Evolutionary conservation across 2,888 invertebrate species (phyloP).

Genomic region (Euclidia mi): DNA sequence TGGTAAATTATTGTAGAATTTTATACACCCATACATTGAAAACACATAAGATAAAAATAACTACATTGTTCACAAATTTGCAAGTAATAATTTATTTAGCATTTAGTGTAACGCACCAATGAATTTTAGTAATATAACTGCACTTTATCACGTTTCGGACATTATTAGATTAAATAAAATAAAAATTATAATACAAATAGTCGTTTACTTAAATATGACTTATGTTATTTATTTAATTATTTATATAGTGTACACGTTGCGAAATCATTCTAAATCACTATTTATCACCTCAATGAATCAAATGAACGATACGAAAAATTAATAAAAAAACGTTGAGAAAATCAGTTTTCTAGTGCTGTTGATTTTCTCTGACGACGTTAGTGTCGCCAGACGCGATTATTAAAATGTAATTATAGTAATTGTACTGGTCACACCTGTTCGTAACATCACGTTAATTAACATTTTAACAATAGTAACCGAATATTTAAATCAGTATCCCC

Average conservation of each 20-base stretch:
- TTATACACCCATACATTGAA: slow-evolving; percentile 77
- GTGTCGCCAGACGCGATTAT: slow-evolving; percentile 26
- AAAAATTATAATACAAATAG: slow-evolving; percentile 38
- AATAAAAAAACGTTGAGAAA: slow-evolving; percentile 52
- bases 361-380: slow-evolving; percentile 44
- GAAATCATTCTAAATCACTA: slow-evolving; percentile 14
- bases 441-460: no score
- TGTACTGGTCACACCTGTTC: slow-evolving; percentile 1
- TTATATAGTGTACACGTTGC: slow-evolving; percentile 13
- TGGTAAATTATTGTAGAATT: slow-evolving; percentile 78
- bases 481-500: no score
- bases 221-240: slow-evolving; percentile 5
- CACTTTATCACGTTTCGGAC: slow-evolving; percentile 35
- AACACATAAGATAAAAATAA: slow-evolving; percentile 54
- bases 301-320: slow-evolving; percentile 53
- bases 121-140: slow-evolving; percentile 41
- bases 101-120: slow-evolving; percentile 57
- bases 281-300: slow-evolving; percentile 27
- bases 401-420: neutral
- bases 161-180: slow-evolving; percentile 31
- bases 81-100: slow-evolving; percentile 35
- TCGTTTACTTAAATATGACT: slow-evolving; percentile 14
- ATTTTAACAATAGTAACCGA: no score
- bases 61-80: slow-evolving; percentile 66
- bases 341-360: slow-evolving; percentile 49